Conservation (phyloP, 2,113 vertebrate genomes). For the Onychostruthus taczanowskii region DNA sequence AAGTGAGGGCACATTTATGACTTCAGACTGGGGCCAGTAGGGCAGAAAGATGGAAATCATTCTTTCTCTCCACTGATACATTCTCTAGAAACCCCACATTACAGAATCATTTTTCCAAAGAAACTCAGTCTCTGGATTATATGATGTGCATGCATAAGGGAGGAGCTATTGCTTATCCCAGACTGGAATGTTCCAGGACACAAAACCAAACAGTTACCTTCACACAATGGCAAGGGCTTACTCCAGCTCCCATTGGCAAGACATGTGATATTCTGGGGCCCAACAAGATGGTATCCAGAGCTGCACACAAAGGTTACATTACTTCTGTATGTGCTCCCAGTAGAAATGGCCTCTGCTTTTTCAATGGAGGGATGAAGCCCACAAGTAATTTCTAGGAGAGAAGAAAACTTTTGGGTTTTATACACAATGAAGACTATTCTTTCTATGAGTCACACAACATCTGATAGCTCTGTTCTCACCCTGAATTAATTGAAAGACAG, state of each 20-base stretch:
- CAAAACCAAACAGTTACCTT: conserved; percentile 30
- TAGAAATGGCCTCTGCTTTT: conserved; percentile 54
- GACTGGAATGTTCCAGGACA: not conserved
- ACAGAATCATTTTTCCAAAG: not conserved
- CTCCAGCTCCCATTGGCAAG: conserved; percentile 71
- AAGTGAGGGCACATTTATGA: not conserved
- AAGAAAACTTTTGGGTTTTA: not conserved
- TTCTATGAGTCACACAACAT: not conserved
- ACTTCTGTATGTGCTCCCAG: conserved; percentile 53
- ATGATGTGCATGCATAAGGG: not conserved
- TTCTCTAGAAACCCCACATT: not conserved
- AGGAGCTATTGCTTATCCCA: not conserved
- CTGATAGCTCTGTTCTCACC: not conserved
- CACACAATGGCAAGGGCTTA: conserved; percentile 60
- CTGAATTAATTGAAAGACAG: not conserved
- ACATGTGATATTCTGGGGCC: conserved; percentile 63
- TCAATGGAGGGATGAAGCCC: conserved; percentile 48
- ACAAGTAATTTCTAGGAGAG: conserved; percentile 60
- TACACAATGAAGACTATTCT: not conserved
- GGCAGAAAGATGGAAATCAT: not conserved
- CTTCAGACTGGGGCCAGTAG: not conserved
- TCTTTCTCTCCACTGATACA: not conserved
- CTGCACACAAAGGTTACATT: conserved; percentile 62
- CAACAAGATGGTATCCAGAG: conserved; percentile 62
- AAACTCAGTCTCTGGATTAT: not conserved